Evolutionary conservation across 1,140 invertebrate genomes (phyloP), one percentile per base, ranked within the genome.

Genomic region (Ceratoteleas bidentatus): DNA sequence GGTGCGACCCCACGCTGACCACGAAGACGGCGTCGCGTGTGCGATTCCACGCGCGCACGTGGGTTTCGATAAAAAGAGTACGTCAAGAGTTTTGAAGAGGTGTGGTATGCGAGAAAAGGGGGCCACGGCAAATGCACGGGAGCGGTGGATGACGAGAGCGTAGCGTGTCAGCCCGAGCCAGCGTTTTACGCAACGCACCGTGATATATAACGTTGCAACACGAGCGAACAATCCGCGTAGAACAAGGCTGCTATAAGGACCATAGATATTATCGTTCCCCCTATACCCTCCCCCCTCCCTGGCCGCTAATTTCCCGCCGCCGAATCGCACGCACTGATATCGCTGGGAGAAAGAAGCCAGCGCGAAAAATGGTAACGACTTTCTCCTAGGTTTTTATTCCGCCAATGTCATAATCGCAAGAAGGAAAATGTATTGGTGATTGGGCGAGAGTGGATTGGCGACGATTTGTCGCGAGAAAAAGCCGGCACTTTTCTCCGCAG

Each of bases 51-150:
- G 49, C 49, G 56, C 54, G 53, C 66, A 68, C 68, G 77, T 53
- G 74, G 75, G 74, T 72, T 75, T 72, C 38, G 45, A 72, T 65
- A 24, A 57, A 69, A 75, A 75, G 83, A 47, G 64, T 62, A 57
- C 57, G 62, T 52, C 69, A 56, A 75, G 69, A 58, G 68, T 64
- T 74, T 69, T 78, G 81, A 54, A 76, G 69, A 76, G 62, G 73
- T 81, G 81, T 85, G 69, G 68, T 64, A 70, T 68, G 65, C 54
- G 34, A 49, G 13, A 74, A 58, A 83, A 75, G 69, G 76, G 81
- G 81, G 81, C 70, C 81, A 87, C 85, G 81, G 86, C 85, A 84
- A 87, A 87, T 77, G 85, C 85, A 87, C 85, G 85, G 85, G 86
- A 85, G 86, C 86, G 82, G 78, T 85, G 84, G 81, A 81, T 76